A percentile compares a stretch with the other conserved stretches of the same genome.
Evolutionary conservation across 2,888 invertebrate species (phyloP).

Genomic region (Crematogaster levior): DNA sequence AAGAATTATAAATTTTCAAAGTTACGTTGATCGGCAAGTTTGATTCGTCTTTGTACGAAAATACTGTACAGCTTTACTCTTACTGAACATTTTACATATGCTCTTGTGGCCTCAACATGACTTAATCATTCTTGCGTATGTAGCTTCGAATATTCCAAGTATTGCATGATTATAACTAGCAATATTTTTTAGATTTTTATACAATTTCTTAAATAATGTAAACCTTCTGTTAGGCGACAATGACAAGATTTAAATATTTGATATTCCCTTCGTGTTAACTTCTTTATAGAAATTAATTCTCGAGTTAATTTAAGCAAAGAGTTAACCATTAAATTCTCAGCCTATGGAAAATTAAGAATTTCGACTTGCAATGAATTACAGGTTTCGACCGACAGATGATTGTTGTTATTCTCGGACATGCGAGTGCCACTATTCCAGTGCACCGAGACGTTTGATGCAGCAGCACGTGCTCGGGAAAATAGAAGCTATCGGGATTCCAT

Average conservation of each 20-base stretch:
- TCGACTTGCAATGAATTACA: neutral
- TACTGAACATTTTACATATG: neutral
- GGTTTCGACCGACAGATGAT: neutral
- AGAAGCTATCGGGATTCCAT: slow-evolving; percentile 62
- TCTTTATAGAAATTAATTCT: neutral
- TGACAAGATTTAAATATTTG: neutral
- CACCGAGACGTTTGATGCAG: neutral
- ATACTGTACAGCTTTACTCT: neutral
- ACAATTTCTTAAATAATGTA: neutral
- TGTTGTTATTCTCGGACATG: slow-evolving; percentile 25
- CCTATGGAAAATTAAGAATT: neutral
- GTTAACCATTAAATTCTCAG: neutral
- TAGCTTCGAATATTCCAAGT: neutral
- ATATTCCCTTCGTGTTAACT: neutral
- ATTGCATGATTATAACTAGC: neutral
- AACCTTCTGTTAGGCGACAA: neutral
- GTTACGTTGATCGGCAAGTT: neutral
- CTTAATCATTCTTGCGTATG: too few species aligned
- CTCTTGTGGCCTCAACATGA: neutral
- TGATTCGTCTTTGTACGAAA: neutral
- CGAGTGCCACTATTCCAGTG: slow-evolving; percentile 29
- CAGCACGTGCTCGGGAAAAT: slow-evolving; percentile 42
- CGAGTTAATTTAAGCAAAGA: neutral
- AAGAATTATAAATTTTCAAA: neutral
- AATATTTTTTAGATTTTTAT: neutral